Evolutionary conservation across 2,113 vertebrate species (phyloP).

Genomic region (Gallinago media): DNA sequence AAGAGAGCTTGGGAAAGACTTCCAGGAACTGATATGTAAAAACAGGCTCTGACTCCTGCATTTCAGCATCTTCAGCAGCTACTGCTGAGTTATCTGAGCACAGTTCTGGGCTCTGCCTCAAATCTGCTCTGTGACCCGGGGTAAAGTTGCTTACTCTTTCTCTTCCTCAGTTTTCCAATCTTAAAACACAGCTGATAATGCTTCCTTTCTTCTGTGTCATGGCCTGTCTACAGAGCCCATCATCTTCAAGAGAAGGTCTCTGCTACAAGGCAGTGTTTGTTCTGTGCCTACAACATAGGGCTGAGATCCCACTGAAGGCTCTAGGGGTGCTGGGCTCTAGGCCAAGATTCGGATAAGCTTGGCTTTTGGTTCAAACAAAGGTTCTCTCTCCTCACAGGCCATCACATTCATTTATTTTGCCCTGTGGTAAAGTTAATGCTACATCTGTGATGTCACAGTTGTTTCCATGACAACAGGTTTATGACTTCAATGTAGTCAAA

Average conservation of each 20-base stretch:
- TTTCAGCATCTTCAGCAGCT: conserved; percentile 45
- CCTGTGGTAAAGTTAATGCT: conserved; percentile 56
- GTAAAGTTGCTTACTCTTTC: conserved; percentile 1
- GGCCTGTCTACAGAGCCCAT: not conserved
- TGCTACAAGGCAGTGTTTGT: not conserved
- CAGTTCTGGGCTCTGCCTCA: conserved; percentile 25
- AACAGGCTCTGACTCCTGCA: not conserved
- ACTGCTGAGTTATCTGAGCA: not conserved
- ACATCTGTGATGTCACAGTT: conserved; percentile 48
- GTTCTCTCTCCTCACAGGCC: conserved; percentile 45
- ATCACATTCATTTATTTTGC: conserved; percentile 54
- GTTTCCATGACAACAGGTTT: conserved; percentile 48
- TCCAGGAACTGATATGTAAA: conserved; percentile 35
- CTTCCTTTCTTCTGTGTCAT: not conserved
- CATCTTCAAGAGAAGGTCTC: not conserved
- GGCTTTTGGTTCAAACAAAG: conserved; percentile 62
- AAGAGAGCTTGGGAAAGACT: conserved; percentile 30
- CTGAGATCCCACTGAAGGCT: conserved; percentile 3
- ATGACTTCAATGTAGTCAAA: conserved; percentile 52
- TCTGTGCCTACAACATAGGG: not conserved
- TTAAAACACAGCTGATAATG: not conserved
- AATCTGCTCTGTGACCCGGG: not conserved
- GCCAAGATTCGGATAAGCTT: conserved; percentile 31
- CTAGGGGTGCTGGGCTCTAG: not conserved
- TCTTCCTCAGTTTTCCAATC: not conserved